phyloP scores from a whole-genome alignment of 2,888 invertebrate genomes.

The Thereva unica region DNA sequence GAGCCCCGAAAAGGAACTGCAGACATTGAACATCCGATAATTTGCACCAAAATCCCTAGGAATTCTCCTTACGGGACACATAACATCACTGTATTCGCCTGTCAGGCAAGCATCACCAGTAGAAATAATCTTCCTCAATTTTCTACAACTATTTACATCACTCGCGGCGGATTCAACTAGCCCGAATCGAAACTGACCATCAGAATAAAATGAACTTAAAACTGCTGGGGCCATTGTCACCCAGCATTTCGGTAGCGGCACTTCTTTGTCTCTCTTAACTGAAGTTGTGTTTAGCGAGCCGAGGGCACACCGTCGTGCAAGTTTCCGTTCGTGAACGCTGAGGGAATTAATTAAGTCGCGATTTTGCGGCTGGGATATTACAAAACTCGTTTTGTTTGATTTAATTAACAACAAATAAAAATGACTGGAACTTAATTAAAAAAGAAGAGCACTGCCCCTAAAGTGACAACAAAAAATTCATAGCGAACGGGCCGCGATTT shows the following conservation, averaged over 20 bases:
- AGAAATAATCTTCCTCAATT: constrained; percentile 1
- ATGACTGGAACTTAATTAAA: too few species aligned
- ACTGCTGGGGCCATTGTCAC: constrained; percentile 24
- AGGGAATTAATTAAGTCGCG: too few species aligned
- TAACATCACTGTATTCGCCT: not conserved
- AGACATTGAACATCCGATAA: constrained; percentile 8
- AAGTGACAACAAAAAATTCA: constrained; percentile 8
- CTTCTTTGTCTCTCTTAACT: constrained; percentile 1
- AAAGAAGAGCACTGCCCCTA: constrained; percentile 15
- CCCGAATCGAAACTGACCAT: not conserved
- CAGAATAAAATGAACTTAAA: not conserved
- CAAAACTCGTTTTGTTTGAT: not conserved
- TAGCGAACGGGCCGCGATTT: not conserved
- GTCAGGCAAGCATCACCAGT: constrained; percentile 21
- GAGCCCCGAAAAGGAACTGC: not conserved
- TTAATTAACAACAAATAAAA: not conserved
- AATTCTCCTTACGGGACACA: not conserved
- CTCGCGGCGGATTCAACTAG: constrained; percentile 6
- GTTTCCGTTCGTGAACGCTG: too few species aligned
- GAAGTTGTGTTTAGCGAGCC: too few species aligned
- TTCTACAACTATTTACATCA: not conserved
- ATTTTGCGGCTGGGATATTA: too few species aligned
- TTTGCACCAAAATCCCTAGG: constrained; percentile 19
- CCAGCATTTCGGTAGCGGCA: constrained; percentile 16
- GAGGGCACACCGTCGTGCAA: too few species aligned